These are phyloP conservation scores for Phylloscopus collybita DNA, from an alignment of 2,797 vertebrate species.

Conservation along the genomic window DNA sequence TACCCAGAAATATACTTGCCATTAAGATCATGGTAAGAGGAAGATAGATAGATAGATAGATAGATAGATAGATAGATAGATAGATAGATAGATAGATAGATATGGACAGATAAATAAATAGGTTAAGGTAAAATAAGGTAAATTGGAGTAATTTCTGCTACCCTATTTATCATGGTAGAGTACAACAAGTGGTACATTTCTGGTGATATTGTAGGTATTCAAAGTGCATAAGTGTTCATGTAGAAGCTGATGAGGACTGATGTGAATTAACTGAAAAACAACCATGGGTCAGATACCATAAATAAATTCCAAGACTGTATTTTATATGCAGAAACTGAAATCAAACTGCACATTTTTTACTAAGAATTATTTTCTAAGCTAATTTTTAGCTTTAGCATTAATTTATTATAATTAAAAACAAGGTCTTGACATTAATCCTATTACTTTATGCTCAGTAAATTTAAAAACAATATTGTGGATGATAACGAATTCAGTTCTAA, in stretches of 20 bases:
- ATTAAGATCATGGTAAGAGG: fast-evolving
- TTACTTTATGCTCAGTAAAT: background rate
- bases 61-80: too few species aligned
- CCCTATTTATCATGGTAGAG: background rate
- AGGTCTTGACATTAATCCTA: background rate
- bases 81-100: too few species aligned
- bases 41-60: too few species aligned
- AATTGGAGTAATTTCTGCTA: background rate
- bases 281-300: background rate
- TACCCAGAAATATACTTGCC: background rate
- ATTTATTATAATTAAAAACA: background rate
- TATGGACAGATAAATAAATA: too few species aligned
- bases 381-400: background rate
- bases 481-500: background rate
- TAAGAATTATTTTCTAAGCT: background rate
- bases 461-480: background rate
- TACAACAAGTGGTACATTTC: background rate
- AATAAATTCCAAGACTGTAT: background rate
- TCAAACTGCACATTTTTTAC: background rate
- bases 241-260: background rate
- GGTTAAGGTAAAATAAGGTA: background rate
- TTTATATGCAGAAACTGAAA: background rate
- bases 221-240: background rate
- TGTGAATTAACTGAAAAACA: background rate
- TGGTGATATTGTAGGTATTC: background rate